Evolutionary conservation across 2,113 vertebrate species (phyloP).

Genomic region (Panthera leo): DNA sequence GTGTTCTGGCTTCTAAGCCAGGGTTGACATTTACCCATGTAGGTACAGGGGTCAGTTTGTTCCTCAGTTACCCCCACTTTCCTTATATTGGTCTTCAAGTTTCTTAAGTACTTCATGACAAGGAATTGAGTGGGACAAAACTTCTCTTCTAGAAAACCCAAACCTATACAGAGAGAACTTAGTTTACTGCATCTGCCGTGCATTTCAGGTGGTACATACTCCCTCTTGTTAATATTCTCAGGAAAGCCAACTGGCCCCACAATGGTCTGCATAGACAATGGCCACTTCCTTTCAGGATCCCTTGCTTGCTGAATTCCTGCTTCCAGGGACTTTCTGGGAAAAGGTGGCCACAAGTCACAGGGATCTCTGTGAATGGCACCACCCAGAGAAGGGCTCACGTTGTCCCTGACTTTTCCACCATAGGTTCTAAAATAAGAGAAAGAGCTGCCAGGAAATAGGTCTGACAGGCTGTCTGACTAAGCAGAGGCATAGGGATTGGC

Average conservation of each 20-base stretch:
- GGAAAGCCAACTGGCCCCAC: neutral
- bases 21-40: neutral
- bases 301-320: neutral
- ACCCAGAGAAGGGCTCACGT: neutral
- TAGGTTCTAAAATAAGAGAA: constrained; percentile 14
- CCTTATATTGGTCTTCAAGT: neutral
- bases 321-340: neutral
- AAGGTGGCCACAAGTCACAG: constrained; percentile 6
- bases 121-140: neutral
- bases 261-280: neutral
- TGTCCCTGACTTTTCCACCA: neutral
- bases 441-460: constrained; percentile 54
- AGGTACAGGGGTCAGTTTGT: neutral
- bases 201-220: neutral
- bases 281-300: neutral
- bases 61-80: neutral
- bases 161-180: neutral
- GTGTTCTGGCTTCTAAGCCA: constrained; percentile 7
- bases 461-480: constrained; percentile 15
- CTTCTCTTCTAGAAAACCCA: neutral
- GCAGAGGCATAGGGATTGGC: neutral
- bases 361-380: neutral
- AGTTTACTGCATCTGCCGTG: neutral
- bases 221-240: neutral
- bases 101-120: neutral